Base-by-base conservation (phyloP, 2,797 vertebrate species). In the Gymnothorax reevesii region DNA sequence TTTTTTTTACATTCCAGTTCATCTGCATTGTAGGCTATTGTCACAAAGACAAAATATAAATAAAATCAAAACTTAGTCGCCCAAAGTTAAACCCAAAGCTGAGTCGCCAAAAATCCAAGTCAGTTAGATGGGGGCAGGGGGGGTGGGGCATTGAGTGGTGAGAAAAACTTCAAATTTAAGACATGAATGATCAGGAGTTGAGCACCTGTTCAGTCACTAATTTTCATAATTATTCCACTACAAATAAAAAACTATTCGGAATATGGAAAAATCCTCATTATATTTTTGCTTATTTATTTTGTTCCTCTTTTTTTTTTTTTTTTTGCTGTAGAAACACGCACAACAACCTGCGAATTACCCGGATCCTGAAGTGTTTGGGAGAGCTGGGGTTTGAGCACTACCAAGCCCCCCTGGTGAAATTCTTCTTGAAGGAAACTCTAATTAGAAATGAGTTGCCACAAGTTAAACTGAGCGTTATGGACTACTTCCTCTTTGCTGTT, bases 301-400 rank as follows among this genome's bases (percentile, higher is more conserved):
- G 33, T 42, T 42, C 33, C 2, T 42, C 2, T 42, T 42, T 42
- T 42, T 42, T 66, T 66, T 66, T 8, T 20, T 55, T 80, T 54
- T 55, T 55, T 42, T 8, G 69, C 87, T 86, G 57, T 94, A 99
- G 98, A 25, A 91, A 90, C 88, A 93, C 94, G 84, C 98, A 99
- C 91, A 99, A 99, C 94, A 98, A 96, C 90, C 92, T 99, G 80
- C 97, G 97, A 84, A 98, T 99, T 90, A 99, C 97, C 0, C 97
- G 97, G 85, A 98, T 99, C 90, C 95, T 99, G 89, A 99, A 99
- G 95, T 97, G 97, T 87, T 94, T 97, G 92, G 98, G 97, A 0
- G 97, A 96, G 88, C 94, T 99, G 93, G 97, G 97, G 0, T 96
- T 94, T 27, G 75, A 80, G 33, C 93, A 91, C 88, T 98, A 95